phyloP scores from a whole-genome alignment of 2,113 vertebrate species.

The Maccullochella peelii region DNA sequence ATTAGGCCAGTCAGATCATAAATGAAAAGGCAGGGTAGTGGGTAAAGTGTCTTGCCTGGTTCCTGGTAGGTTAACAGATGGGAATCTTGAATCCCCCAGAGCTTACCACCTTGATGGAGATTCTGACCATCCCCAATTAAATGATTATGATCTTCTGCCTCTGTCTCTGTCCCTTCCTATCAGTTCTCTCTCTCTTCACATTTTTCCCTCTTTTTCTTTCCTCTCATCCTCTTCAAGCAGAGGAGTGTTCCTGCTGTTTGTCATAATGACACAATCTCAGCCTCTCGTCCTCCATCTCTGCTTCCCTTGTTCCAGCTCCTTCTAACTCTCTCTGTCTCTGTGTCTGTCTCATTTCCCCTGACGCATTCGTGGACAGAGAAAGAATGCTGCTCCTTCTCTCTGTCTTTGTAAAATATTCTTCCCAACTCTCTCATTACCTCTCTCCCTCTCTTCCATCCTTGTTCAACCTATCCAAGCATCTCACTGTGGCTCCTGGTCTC shows the following conservation, averaged over 20 bases:
- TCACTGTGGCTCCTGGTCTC: slow-evolving; percentile 44
- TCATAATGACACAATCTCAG: slow-evolving; percentile 82
- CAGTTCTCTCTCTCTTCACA: slow-evolving; percentile 47
- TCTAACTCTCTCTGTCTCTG: slow-evolving; percentile 44
- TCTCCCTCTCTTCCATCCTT: slow-evolving; percentile 43
- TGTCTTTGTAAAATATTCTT: slow-evolving; percentile 57
- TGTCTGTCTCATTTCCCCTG: slow-evolving; percentile 67
- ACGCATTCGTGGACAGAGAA: slow-evolving; percentile 45
- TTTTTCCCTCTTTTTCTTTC: slow-evolving; percentile 63
- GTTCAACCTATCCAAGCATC: slow-evolving; percentile 44
- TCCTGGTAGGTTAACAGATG: slow-evolving; percentile 53
- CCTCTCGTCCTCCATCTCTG: slow-evolving; percentile 68
- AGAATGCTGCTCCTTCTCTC: slow-evolving; percentile 36
- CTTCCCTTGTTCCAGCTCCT: slow-evolving; percentile 57
- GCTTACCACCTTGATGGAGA: slow-evolving; percentile 68
- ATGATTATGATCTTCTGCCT: slow-evolving; percentile 83
- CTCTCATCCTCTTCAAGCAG: slow-evolving; percentile 67
- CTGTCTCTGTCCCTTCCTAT: slow-evolving; percentile 52
- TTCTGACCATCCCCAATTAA: slow-evolving; percentile 83
- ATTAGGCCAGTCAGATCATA: slow-evolving; percentile 44
- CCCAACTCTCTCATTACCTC: slow-evolving; percentile 58
- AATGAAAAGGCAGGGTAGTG: slow-evolving; percentile 35
- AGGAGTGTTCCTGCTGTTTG: slow-evolving; percentile 73
- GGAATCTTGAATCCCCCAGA: slow-evolving; percentile 56
- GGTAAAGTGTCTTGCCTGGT: slow-evolving; percentile 38